These are phyloP conservation scores for Heliconius aoede DNA, from an alignment of 2,888 invertebrate species.

Conservation along the genomic window DNA sequence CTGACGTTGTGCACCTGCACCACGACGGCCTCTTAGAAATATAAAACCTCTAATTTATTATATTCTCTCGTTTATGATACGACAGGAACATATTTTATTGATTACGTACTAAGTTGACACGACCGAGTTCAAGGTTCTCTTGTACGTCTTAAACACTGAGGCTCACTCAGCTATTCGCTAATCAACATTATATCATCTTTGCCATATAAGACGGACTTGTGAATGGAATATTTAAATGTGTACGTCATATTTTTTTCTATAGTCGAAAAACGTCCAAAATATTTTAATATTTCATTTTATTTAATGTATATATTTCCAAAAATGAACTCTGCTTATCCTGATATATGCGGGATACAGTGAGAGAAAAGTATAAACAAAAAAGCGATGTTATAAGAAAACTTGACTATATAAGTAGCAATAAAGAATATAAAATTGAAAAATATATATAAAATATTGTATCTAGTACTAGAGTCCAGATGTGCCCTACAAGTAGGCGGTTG, in stretches of 20 bases:
- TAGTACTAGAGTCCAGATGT: slow-evolving; percentile 45
- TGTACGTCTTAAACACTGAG: slow-evolving; percentile 28
- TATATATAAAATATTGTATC: neutral
- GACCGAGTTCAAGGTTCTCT: slow-evolving; percentile 32
- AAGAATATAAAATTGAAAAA: neutral
- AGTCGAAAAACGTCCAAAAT: neutral
- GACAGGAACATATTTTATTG: neutral
- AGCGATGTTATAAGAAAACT: neutral
- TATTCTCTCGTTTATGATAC: neutral
- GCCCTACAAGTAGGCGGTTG: slow-evolving; percentile 40
- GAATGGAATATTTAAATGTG: slow-evolving; percentile 7
- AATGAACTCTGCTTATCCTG: neutral
- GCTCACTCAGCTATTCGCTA: slow-evolving; percentile 7
- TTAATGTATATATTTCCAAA: no score
- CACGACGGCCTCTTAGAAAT: no score
- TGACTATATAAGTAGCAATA: no score
- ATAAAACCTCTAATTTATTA: neutral
- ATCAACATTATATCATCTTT: neutral
- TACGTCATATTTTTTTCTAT: neutral
- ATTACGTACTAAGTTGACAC: neutral
- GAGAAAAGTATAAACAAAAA: neutral
- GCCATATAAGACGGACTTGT: slow-evolving; percentile 12
- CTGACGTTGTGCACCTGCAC: no score
- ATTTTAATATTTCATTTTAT: neutral
- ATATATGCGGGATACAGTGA: neutral